Percentiles rank a stretch among this genome's conserved stretches.
phyloP scores from a whole-genome alignment of 2,113 vertebrate species.

The Morone saxatilis region DNA sequence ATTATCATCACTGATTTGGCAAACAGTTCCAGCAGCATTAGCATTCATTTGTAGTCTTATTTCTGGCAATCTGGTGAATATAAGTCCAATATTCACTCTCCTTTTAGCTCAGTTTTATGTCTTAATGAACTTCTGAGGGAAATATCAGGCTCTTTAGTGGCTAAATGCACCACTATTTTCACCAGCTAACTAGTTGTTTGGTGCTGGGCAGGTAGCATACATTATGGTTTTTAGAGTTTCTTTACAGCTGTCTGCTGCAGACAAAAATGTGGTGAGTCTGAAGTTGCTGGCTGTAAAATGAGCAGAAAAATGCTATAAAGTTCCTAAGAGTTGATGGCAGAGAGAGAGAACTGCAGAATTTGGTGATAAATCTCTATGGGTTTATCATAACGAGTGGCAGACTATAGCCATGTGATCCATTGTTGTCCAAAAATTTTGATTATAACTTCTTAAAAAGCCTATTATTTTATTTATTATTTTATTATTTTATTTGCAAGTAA shows the following conservation, averaged over 20 bases:
- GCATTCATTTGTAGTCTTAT: not conserved
- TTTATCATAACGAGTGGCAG: too few relatives aligned
- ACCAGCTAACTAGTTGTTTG: not conserved
- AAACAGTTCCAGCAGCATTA: not conserved
- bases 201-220: not conserved
- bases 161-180: not conserved
- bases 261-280: not conserved
- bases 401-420: not conserved
- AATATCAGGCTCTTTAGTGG: not conserved
- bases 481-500: not conserved
- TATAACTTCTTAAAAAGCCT: not conserved
- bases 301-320: not conserved
- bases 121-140: not conserved
- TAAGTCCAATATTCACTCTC: not conserved
- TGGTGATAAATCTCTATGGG: not conserved
- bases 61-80: not conserved
- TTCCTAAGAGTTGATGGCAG: not conserved
- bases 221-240: not conserved
- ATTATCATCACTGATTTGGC: not conserved
- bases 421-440: not conserved
- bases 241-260: not conserved
- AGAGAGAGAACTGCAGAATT: not conserved
- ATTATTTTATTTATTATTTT: not conserved
- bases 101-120: not conserved
- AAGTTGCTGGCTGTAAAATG: not conserved